Conservation (phyloP, 2,888 invertebrate species). For the Rutpela maculata region DNA sequence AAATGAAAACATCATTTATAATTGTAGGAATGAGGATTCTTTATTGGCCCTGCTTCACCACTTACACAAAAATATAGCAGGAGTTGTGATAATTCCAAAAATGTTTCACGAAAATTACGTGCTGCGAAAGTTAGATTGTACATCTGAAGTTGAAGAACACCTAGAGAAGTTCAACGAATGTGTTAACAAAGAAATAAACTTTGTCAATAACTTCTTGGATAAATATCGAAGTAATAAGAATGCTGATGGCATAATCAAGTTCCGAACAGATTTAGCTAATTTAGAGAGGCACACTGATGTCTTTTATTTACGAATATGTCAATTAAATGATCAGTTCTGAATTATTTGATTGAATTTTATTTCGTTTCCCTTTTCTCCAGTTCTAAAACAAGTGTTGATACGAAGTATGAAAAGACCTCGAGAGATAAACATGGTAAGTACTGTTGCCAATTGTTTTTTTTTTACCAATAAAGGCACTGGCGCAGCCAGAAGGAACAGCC, state of each 20-base stretch:
- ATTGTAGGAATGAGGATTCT: slow-evolving; percentile 72
- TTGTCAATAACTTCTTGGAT: slow-evolving; percentile 46
- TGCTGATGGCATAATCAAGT: slow-evolving; percentile 46
- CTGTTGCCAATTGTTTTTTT: no score
- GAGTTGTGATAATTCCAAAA: slow-evolving; percentile 62
- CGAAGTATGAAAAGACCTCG: neutral
- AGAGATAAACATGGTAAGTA: no score
- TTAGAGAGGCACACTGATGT: slow-evolving; percentile 62
- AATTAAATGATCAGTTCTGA: slow-evolving; percentile 38
- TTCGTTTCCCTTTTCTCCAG: neutral
- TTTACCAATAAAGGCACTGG: no score
- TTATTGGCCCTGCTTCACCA: slow-evolving; percentile 72
- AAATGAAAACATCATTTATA: slow-evolving; percentile 10
- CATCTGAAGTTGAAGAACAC: slow-evolving; percentile 31
- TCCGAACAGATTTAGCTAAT: slow-evolving; percentile 55
- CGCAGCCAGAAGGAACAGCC: no score
- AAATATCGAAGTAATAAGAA: neutral
- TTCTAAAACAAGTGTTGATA: neutral
- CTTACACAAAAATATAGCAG: slow-evolving; percentile 72
- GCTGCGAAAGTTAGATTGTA: slow-evolving; percentile 31
- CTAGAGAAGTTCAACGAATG: slow-evolving; percentile 55
- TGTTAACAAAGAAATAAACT: slow-evolving; percentile 57
- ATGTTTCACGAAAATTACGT: slow-evolving; percentile 50
- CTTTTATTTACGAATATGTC: slow-evolving; percentile 50
- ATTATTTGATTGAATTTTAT: neutral